Evolutionary conservation across 2,797 vertebrate genomes (phyloP).

Genomic region (Spheniscus humboldti): DNA sequence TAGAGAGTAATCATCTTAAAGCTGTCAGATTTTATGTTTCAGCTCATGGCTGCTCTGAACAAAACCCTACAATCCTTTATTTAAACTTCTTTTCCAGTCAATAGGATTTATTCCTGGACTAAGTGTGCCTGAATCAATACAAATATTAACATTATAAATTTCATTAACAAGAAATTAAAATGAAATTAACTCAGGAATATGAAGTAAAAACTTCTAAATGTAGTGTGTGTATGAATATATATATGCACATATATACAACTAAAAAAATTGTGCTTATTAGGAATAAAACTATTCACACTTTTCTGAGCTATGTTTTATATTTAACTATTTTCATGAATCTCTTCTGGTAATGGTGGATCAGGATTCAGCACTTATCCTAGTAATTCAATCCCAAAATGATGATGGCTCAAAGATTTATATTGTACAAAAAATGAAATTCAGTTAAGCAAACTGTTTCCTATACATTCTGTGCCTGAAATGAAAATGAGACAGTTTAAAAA

Average conservation of each 20-base stretch:
- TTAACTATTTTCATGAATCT: not conserved
- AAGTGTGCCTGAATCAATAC: not conserved
- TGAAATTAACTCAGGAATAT: not conserved
- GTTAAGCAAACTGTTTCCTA: not conserved
- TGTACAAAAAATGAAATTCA: not conserved
- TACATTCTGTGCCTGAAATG: not conserved
- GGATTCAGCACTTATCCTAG: not conserved
- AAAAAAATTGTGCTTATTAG: not conserved
- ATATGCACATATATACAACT: not conserved
- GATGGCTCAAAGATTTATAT: not conserved
- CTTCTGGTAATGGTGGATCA: not conserved
- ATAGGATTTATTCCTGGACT: not conserved
- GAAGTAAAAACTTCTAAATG: not conserved
- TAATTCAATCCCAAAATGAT: not conserved
- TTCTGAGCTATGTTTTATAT: not conserved
- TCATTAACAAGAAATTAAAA: not conserved
- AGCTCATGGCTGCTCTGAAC: not conserved
- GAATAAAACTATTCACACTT: not conserved
- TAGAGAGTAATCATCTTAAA: not conserved
- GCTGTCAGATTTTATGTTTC: not conserved
- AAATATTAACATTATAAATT: not conserved
- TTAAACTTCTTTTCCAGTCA: not conserved
- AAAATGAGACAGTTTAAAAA: not conserved
- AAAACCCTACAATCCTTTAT: not conserved
- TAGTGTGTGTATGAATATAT: not conserved